A percentile compares a stretch with the other conserved stretches of the same genome.
These are phyloP conservation scores for Sialis fuliginosa DNA, from an alignment of 2,888 invertebrate genomes.

Conservation along the genomic window DNA sequence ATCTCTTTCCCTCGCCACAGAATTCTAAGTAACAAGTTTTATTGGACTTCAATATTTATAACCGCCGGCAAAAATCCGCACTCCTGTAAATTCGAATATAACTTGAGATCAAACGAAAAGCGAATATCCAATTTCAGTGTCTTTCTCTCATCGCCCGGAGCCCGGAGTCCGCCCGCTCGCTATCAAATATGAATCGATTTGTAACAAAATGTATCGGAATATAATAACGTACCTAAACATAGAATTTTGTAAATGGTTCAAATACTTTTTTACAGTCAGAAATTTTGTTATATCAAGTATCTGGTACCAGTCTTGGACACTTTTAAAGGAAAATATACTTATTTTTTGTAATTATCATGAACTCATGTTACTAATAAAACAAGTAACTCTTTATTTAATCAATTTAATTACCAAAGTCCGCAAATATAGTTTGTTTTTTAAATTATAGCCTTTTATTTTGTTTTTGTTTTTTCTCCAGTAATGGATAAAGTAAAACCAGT, in stretches of 20 bases:
- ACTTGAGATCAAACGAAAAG: slow-evolving; percentile 20
- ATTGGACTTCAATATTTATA: slow-evolving; percentile 28
- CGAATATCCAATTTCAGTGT: slow-evolving; percentile 19
- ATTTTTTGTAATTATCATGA: too few relatives aligned
- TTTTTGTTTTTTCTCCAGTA: too few relatives aligned
- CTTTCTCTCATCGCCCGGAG: too few relatives aligned
- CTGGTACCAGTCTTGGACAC: too few relatives aligned
- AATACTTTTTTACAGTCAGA: background rate
- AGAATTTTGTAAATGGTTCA: background rate
- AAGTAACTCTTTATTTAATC: too few relatives aligned
- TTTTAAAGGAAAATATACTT: too few relatives aligned
- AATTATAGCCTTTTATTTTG: too few relatives aligned
- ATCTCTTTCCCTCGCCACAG: slow-evolving; percentile 19
- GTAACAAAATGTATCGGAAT: background rate
- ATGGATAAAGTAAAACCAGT: too few relatives aligned
- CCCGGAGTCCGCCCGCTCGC: background rate
- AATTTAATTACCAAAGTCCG: too few relatives aligned
- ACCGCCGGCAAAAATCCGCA: slow-evolving; percentile 15
- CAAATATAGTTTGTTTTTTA: too few relatives aligned
- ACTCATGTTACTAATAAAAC: too few relatives aligned
- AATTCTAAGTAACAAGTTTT: slow-evolving; percentile 27
- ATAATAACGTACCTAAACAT: background rate
- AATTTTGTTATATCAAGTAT: too few relatives aligned
- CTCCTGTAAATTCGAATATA: slow-evolving; percentile 19
- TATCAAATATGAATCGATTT: background rate